A percentile compares a stretch with the other conserved stretches of the same genome.
Evolutionary conservation across 2,113 vertebrate genomes (phyloP).

Genomic region (Aphelocoma coerulescens): DNA sequence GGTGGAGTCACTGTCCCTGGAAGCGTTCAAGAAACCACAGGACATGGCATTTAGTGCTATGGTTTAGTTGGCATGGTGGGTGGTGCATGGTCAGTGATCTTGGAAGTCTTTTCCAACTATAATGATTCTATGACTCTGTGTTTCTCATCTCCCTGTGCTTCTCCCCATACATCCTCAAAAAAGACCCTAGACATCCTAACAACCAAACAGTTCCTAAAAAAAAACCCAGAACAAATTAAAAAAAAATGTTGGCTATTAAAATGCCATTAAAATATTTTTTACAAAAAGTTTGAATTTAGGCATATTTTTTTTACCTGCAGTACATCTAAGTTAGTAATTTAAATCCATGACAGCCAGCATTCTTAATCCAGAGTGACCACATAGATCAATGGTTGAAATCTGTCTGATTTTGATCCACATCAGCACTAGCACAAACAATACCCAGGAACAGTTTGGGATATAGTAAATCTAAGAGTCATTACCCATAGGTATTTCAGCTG

Average conservation of each 20-base stretch:
- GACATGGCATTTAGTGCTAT: neutral
- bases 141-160: neutral
- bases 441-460: neutral
- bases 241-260: neutral
- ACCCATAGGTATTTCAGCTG: neutral
- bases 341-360: neutral
- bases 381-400: neutral
- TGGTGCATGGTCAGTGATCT: neutral
- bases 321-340: neutral
- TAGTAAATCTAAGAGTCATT: neutral
- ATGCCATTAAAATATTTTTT: neutral
- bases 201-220: neutral
- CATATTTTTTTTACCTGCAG: neutral
- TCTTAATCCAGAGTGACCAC: neutral
- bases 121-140: neutral
- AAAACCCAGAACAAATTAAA: accelerated
- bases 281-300: neutral
- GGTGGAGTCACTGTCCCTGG: neutral
- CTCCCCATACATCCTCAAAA: neutral
- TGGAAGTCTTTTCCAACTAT: neutral
- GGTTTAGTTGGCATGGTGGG: neutral
- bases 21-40: neutral
- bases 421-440: neutral
- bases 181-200: neutral
- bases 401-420: neutral